A percentile compares a stretch with the other conserved stretches of the same genome.
Evolutionary conservation across 2,888 invertebrate species (phyloP).

Genomic region (Netelia melanura): DNA sequence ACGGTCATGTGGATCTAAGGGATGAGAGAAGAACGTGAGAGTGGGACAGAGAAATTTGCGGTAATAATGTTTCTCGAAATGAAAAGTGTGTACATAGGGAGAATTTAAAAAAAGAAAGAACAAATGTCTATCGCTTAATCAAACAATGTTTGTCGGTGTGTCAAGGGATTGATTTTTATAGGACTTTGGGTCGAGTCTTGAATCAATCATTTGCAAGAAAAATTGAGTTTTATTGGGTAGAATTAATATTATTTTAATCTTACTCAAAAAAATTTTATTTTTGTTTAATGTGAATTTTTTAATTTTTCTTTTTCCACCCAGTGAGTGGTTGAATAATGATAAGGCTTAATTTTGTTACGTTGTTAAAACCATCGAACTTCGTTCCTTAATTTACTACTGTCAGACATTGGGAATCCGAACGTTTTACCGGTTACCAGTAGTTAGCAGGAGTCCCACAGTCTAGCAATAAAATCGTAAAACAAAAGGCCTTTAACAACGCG

Average conservation of each 20-base stretch:
- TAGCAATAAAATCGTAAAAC: slow-evolving; percentile 66
- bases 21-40: neutral
- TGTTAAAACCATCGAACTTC: neutral
- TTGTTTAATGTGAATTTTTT: too few relatives aligned
- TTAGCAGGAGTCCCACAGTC: slow-evolving; percentile 43
- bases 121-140: too few relatives aligned
- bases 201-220: too few relatives aligned
- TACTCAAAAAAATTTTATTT: too few relatives aligned
- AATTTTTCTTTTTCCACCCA: too few relatives aligned
- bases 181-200: too few relatives aligned
- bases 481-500: slow-evolving; percentile 62
- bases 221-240: too few relatives aligned
- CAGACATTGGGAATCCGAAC: slow-evolving; percentile 34
- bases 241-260: too few relatives aligned
- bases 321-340: too few relatives aligned
- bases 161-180: too few relatives aligned
- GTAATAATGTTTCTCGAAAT: neutral
- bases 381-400: slow-evolving; percentile 37
- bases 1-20: neutral
- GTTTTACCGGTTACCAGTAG: slow-evolving; percentile 50
- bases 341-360: neutral
- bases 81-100: too few relatives aligned
- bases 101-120: neutral
- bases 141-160: too few relatives aligned
- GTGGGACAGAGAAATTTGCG: neutral